Evolutionary conservation across 2,113 vertebrate species (phyloP).

Genomic region (Brachirus orientalis): DNA sequence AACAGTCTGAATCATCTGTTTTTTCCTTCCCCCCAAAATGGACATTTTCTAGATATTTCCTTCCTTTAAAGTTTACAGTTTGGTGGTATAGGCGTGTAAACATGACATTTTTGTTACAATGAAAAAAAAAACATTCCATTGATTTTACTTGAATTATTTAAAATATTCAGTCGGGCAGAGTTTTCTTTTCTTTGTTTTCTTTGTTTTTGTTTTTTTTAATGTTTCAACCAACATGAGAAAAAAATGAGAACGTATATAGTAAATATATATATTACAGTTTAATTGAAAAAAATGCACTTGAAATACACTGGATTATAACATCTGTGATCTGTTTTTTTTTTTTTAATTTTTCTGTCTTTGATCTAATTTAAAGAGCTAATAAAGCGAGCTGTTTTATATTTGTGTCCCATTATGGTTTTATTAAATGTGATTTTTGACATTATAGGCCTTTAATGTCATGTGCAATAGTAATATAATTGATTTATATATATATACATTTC

Average conservation of each 20-base stretch:
- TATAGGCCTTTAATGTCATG: too few relatives aligned
- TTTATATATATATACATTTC: too few relatives aligned
- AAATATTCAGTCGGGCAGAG: constrained; percentile 85
- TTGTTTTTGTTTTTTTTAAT: constrained; percentile 85
- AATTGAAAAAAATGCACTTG: constrained; percentile 98
- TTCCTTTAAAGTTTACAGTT: constrained; percentile 96
- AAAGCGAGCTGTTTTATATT: constrained; percentile 92
- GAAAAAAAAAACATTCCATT: constrained; percentile 90
- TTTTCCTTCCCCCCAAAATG: too few relatives aligned
- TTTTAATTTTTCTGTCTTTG: constrained; percentile 88
- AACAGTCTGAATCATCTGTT: constrained; percentile 84
- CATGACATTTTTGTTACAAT: constrained; percentile 86
- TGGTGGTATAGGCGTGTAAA: constrained; percentile 84
- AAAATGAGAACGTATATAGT: constrained; percentile 89
- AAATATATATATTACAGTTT: constrained; percentile 84
- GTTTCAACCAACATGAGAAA: constrained; percentile 87
- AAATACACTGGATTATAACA: constrained; percentile 99
- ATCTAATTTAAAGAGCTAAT: constrained; percentile 99
- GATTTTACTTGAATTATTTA: constrained; percentile 99
- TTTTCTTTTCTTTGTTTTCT: constrained; percentile 62
- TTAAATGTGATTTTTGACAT: constrained; percentile 43
- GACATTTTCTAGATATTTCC: constrained; percentile 81
- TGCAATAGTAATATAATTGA: too few relatives aligned
- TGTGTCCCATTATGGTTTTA: constrained; percentile 82
- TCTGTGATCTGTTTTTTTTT: constrained; percentile 95